Base-by-base conservation (phyloP, 2,797 vertebrate species). In the Cichlasoma orientale region DNA sequence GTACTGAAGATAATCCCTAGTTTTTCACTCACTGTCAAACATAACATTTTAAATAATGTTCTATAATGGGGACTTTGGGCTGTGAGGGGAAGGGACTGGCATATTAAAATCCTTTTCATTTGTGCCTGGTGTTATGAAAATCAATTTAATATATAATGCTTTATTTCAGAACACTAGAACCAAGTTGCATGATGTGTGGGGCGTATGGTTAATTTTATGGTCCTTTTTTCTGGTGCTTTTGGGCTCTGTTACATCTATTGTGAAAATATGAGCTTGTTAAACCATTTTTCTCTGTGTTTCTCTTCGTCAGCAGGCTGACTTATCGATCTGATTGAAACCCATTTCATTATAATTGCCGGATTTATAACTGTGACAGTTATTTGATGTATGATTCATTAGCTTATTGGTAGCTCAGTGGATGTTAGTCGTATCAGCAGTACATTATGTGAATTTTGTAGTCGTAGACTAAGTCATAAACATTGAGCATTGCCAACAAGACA, bases 321-420 rank as follows among this genome's bases (percentile, higher is more conserved):
- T 8, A 50, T 75, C 1, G 5, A 75, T 68, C 72, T 76, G 16
- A 47, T 77, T 50, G n/a, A 78, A 55, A 50, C 1, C 53, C n/a
- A 68, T 69, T 72, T 55, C 29, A 47, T 59, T 59, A 36, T 29
- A 44, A 59, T 66, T 44, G 25, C 18, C 25, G 21, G 75, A 72
- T 79, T 72, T 16, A 50, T 16, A 76, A 50, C 11, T 75, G 11
- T 75, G 81, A 57, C 41, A 12, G n/a, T 47, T 47, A 36, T 7
- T 78, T 59, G 44, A 75, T 57, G 41, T 18, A 27, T 57, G 63
- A 68, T 72, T 66, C 56, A 68, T 75, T 44, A 72, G 10, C 11
- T 44, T 70, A 41, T 23, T 70, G 29, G 4, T 50, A 54, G 63
- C 63, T 55, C 58, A 76, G 16, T 38, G 21, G 11, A 47, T 7